These are phyloP conservation scores for Osmerus mordax DNA, from an alignment of 2,113 vertebrate species.

Conservation along the genomic window DNA sequence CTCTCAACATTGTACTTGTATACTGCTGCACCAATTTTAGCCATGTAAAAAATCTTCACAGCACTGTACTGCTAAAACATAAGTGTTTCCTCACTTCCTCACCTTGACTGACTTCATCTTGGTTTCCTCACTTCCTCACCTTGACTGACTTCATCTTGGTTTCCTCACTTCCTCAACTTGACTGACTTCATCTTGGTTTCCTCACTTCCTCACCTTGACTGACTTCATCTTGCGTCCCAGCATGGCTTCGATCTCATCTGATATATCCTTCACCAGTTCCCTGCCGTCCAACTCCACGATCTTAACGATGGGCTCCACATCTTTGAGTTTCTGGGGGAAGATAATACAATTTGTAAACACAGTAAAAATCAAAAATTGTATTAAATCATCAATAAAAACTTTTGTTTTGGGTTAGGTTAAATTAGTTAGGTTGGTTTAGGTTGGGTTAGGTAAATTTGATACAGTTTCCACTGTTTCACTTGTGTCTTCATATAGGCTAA, in stretches of 20 bases:
- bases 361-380: not conserved
- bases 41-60: too few species aligned
- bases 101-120: slow-evolving; percentile 95
- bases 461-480: too few species aligned
- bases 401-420: too few species aligned
- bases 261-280: slow-evolving; percentile 85
- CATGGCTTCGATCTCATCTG: slow-evolving; percentile 90
- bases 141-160: slow-evolving; percentile 91
- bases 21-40: too few species aligned
- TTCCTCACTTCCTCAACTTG: too few species aligned
- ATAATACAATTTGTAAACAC: not conserved
- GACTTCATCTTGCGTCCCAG: slow-evolving; percentile 92
- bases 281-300: slow-evolving; percentile 84
- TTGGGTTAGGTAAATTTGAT: too few species aligned
- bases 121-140: too few species aligned
- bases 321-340: slow-evolving; percentile 84
- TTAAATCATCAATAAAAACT: too few species aligned
- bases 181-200: slow-evolving; percentile 93
- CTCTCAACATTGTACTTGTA: not conserved
- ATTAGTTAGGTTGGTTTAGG: too few species aligned
- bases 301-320: slow-evolving; percentile 85
- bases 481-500: too few species aligned
- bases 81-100: slow-evolving; percentile 13
- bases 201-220: slow-evolving; percentile 88
- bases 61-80: too few species aligned